These are phyloP conservation scores for Tipula helvola DNA, from an alignment of 2,888 invertebrate genomes.

Conservation along the genomic window DNA sequence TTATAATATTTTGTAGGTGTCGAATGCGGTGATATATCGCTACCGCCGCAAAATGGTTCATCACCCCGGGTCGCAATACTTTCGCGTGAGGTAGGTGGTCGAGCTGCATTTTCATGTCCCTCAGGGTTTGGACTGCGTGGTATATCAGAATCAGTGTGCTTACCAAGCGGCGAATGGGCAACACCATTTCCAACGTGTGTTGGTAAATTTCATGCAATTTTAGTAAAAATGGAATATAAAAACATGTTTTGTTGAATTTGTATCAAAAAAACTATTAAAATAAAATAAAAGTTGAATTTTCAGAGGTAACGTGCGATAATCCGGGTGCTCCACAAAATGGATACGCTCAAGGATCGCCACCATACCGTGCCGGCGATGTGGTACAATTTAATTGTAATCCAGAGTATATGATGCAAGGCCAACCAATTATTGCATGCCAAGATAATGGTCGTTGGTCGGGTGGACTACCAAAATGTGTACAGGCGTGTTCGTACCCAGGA, in stretches of 20 bases:
- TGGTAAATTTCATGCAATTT: conserved; percentile 37
- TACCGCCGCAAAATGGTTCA: conserved; percentile 40
- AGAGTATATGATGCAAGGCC: conserved; percentile 79
- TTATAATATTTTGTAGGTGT: conserved; percentile 40
- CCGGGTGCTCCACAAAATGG: conserved; percentile 65
- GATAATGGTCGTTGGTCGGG: conserved; percentile 79
- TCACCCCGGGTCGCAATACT: conserved; percentile 59
- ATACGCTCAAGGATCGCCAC: conserved; percentile 63
- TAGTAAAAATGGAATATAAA: background rate
- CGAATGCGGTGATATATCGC: conserved; percentile 65
- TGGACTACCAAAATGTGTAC: conserved; percentile 71
- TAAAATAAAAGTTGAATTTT: conserved; percentile 14
- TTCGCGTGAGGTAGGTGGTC: conserved; percentile 67
- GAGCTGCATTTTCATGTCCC: conserved; percentile 67
- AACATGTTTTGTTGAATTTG: background rate
- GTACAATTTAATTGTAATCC: conserved; percentile 80
- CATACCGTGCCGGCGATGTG: conserved; percentile 72
- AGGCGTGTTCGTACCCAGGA: conserved; percentile 78
- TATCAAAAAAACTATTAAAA: conserved; percentile 9
- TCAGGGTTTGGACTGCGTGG: conserved; percentile 66
- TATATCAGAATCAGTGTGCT: conserved; percentile 59
- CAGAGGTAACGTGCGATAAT: conserved; percentile 69
- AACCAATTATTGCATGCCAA: conserved; percentile 81
- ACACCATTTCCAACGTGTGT: conserved; percentile 61
- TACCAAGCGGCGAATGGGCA: conserved; percentile 69